Evolutionary conservation across 2,888 invertebrate species (phyloP).

Genomic region (Steromphala cineraria): DNA sequence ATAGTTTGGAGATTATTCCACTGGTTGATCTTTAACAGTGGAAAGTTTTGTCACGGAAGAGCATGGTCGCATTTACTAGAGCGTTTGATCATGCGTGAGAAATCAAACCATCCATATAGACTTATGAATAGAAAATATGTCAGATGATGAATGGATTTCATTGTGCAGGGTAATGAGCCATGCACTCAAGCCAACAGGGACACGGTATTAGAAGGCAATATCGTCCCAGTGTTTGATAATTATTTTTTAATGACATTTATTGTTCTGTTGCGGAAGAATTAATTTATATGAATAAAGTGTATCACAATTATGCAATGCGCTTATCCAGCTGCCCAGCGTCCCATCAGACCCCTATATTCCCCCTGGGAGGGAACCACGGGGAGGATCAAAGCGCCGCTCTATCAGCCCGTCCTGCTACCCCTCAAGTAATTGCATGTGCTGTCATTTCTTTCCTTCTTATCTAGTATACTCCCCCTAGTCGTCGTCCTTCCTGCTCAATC

Average conservation of each 20-base stretch:
- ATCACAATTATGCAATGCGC: background rate
- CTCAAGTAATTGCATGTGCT: background rate
- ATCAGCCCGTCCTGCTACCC: too few relatives aligned
- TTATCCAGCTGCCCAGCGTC: background rate
- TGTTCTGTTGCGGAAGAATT: background rate
- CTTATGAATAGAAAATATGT: too few relatives aligned
- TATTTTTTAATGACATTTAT: background rate
- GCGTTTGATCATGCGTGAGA: too few relatives aligned
- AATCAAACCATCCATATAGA: too few relatives aligned
- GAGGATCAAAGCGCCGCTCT: too few relatives aligned
- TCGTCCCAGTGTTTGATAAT: background rate
- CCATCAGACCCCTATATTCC: too few relatives aligned
- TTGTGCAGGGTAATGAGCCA: background rate
- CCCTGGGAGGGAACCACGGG: too few relatives aligned
- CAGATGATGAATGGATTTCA: too few relatives aligned
- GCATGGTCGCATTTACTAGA: too few relatives aligned
- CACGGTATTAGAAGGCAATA: background rate
- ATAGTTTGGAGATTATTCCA: too few relatives aligned
- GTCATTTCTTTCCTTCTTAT: background rate
- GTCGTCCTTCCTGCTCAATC: background rate
- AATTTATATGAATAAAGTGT: background rate
- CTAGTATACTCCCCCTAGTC: background rate
- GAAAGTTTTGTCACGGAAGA: too few relatives aligned
- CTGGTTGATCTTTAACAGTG: too few relatives aligned
- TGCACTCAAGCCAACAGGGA: background rate